Conservation (phyloP, 2,113 vertebrate species). For the Sminthopsis crassicaudata region DNA sequence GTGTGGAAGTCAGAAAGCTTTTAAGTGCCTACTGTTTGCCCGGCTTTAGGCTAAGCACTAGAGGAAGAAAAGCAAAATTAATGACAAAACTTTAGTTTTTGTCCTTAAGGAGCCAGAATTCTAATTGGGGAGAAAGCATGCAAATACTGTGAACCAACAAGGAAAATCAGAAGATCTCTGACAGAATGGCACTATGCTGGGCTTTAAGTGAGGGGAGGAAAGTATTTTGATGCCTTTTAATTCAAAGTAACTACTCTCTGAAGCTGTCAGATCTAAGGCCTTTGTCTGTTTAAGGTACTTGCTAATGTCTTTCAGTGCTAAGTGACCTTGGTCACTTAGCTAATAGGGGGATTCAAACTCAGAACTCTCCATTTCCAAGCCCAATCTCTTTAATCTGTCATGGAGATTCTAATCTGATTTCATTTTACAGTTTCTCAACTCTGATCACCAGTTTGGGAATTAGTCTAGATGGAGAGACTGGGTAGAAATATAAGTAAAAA, state of each 20-base stretch:
- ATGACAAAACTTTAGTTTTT: neutral
- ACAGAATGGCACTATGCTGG: neutral
- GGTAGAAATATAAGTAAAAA: neutral
- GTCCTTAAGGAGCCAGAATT: neutral
- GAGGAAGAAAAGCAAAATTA: neutral
- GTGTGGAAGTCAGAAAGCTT: neutral
- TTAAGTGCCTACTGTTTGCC: neutral
- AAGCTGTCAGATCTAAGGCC: neutral
- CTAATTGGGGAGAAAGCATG: neutral
- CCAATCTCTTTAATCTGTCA: neutral
- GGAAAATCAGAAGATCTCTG: neutral
- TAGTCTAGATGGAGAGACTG: neutral
- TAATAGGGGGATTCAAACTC: neutral
- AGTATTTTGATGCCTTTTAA: neutral
- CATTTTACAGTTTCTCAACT: neutral
- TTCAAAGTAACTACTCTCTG: conserved; percentile 17
- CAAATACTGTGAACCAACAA: neutral
- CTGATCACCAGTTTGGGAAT: neutral
- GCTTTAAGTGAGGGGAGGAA: too few relatives aligned
- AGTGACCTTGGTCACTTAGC: too few relatives aligned
- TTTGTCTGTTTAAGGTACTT: conserved; percentile 28
- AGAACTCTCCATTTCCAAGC: too few relatives aligned
- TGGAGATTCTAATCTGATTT: neutral
- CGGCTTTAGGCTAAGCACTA: neutral
- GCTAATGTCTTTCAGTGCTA: neutral